Base-by-base conservation (phyloP, 2,888 invertebrate genomes). In the Tetramorium bicarinatum region DNA sequence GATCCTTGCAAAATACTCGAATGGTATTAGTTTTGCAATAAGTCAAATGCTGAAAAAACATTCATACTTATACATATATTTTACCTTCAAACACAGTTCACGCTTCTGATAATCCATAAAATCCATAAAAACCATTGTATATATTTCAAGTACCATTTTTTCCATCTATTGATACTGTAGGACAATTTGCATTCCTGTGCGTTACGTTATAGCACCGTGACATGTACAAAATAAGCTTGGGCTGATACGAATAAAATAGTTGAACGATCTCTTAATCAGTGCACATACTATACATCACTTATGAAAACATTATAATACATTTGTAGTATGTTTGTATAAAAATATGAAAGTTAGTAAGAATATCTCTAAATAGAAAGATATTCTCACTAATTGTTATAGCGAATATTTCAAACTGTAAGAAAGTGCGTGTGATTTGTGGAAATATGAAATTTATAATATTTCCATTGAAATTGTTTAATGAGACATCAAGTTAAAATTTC, bases 151-250 rank as follows among this genome's bases (percentile, higher is more conserved):
- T 67, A 80, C 61, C 82, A 80, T 83, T 76, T 74, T 77, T 38
- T 38, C 62, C 34, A 38, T 77, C 38, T 69, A 88, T 72, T 67
- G 79, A 85, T 85, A 85, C 62, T 81, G 54, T 87, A 89, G 66
- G 59, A 71, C n/a, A 88, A 84, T 59, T 85, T 85, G 85, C 90
- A 90, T 90, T 90, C 88, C 88, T 85, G 84, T 67, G 77, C 29
- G 59, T 87, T 88, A 85, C 80, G 81, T 89, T 89, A 88, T 86
- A 90, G 90, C 90, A 90, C 89, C 88, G 75, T 87, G 86, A 85
- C 84, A 89, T 89, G 90, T 89, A 90, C 90, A 90, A 90, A 90
- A 85, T 83, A 86, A 82, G 85, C 87, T 86, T 90, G 84, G 38
- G 79, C 77, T 83, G 83, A 72, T 86, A 81, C 44, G 64, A 89